Evolutionary conservation across 2,888 invertebrate genomes (phyloP), one percentile per base, ranked within the genome.

Genomic region (Ophonus ardosiacus): DNA sequence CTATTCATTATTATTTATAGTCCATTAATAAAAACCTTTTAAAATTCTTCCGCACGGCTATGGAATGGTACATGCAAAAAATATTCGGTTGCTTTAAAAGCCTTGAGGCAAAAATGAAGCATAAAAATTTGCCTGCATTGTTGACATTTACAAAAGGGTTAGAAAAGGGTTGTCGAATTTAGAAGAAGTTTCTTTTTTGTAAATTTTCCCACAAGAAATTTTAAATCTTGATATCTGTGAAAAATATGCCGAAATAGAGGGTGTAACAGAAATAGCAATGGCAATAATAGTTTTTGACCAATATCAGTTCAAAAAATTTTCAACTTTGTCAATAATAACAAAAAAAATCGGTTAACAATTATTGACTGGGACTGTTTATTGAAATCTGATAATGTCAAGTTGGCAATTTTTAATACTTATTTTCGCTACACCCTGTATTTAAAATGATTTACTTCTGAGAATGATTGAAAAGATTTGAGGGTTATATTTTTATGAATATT

Each of bases 111-210:
- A 63, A 61, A 63, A 63, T 7, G 71, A 6, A 21, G 40, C 59
- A 80, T 78, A 80, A 80, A 80, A 80, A 57, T 57, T 43, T 63
- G 61, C 80, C 63, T 63, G 59, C 63, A 63, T 61, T 80, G 17
- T 80, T 80, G 80, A 80, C 80, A 80, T 18, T 80, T 10, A 74
- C 71, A 74, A 74, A 61, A 74, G 71, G 43, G 43, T n/a, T 74
- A 17, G 80, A 80, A 80, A 31, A 80, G 80, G 80, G 63, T 80
- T 80, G 43, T 13, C 71, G 43, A 74, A 74, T 74, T 18, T 38
- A 7, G 43, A 43, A 74, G 31, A 65, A 31, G 15, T 68, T 31
- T 38, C 8, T 18, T 68, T 68, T 68, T 21, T 59, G 17, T 17
- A 59, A 13, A 59, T 17, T 31, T 68, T 68, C 68, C 24, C 68